These are phyloP conservation scores for Piscicola geometra DNA, from an alignment of 2,888 invertebrate genomes.

Conservation along the genomic window DNA sequence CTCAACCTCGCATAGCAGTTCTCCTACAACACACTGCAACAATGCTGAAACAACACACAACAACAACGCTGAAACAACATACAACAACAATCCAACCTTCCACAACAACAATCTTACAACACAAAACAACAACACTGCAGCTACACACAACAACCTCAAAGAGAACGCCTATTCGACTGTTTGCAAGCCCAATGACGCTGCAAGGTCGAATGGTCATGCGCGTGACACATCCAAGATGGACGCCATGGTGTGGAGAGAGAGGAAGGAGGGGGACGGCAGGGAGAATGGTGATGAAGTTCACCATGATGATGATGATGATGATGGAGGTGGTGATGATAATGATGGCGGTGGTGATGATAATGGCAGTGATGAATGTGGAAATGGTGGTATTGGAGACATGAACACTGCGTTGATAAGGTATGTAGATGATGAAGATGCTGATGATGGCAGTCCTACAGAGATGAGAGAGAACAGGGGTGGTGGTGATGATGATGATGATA, in stretches of 20 bases:
- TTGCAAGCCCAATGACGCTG: background rate
- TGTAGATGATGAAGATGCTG: background rate
- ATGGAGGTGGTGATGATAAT: background rate
- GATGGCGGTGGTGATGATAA: background rate
- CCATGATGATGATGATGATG: constrained; percentile 10
- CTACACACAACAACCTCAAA: too few species aligned
- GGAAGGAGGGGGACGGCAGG: background rate
- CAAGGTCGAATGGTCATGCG: background rate
- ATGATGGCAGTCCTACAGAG: background rate
- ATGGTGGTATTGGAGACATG: background rate
- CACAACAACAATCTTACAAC: too few species aligned
- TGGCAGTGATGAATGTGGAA: background rate
- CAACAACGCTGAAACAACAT: too few species aligned
- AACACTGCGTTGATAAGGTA: background rate
- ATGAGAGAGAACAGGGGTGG: background rate
- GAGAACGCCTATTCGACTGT: too few species aligned
- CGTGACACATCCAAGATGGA: background rate
- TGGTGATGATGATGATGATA: background rate
- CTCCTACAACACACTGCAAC: too few species aligned
- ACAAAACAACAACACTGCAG: too few species aligned
- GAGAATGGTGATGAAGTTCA: constrained; percentile 2
- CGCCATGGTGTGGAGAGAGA: background rate
- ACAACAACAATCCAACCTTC: too few species aligned
- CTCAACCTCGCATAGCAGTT: too few species aligned
- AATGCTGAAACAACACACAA: too few species aligned